Evolutionary conservation across 2,797 vertebrate genomes (phyloP), one percentile per base, ranked within the genome.

Genomic region (Alosa sapidissima): DNA sequence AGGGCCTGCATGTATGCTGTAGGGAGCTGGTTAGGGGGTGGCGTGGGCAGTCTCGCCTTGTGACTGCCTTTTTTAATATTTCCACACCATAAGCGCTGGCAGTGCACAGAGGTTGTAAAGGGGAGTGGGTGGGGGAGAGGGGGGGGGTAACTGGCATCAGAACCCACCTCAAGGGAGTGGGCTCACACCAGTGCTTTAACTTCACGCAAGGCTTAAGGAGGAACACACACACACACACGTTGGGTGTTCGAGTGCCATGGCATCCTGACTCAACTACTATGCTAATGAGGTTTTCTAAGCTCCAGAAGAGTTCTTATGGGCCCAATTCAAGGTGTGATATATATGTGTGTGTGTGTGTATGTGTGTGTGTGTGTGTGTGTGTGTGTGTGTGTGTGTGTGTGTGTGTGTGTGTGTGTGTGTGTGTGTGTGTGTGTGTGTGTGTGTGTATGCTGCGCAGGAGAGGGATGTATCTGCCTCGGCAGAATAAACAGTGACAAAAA

Each of bases 1-100:
- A 48, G 81, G n/a, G 58, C 82, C 49, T 47, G 68, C 84, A 86
- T 78, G 51, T 55, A 54, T 19, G 8, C 78, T 72, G 81, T 81
- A 5, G 49, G 51, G 47, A 65, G 28, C 51, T 82, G n/a, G 52
- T 49, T 13, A 52, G 14, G 51, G 51, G 51, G 51, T 52, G 51
- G 51, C 51, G 51, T 52, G 51, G 51, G 51, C 13, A 51, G 10
- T 52, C 9, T 58, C 21, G 41, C 36, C 3, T 60, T n/a, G 54
- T 49, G 21, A 78, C 36, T 52, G 82, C 85, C 33, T 21, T 33
- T 51, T 78, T 81, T 85, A 0, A 58, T 58, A 21, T 83, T 84
- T 85, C 45, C 45, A 62, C 81, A 82, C 41, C 36, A 75, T 82
- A 45, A 81, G 19, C 55, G 19, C 55, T 21, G 19, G 5, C 19